Base-by-base conservation (phyloP, 2,113 vertebrate genomes). In the Excalfactoria chinensis region DNA sequence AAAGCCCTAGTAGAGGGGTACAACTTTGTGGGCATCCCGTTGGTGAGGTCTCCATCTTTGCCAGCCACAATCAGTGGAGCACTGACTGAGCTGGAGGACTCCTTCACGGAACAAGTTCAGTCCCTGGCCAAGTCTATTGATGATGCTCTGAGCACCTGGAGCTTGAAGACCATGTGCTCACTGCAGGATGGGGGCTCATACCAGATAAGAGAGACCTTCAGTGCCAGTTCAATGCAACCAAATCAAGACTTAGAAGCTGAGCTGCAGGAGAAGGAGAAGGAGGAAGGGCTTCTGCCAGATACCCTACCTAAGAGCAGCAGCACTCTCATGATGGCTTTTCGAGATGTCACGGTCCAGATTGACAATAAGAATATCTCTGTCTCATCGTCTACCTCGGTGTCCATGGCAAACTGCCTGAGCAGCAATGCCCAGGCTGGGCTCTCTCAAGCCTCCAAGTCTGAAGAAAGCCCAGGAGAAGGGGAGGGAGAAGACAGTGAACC, bases 291-390 rank as follows among this genome's bases (percentile, higher is more conserved):
- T 5, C 80, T 96, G 59, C 75, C 98, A 7, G 97, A 98, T 22
- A 97, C 98, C 46, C 81, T 99, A 74, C 98, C 99, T 26, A 98
- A 98, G 88, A 99, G 98, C 63, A 98, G 98, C 94, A 98, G 99
- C 94, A 99, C 99, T 11, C 98, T 99, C 89, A 99, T 99, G 98
- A 99, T 99, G 99, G 99, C 99, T 84, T 99, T 99, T 97, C 98
- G 99, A 81, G 99, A 99, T 4, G 99, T 99, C 92, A 99, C 99
- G 0, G 99, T 99, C 83, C 99, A 99, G 97, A 99, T 99, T 0
- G 99, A 99, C 97, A 99, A 98, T 97, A 98, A 99, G 93, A 99
- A 99, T 95, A 99, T 99, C 96, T 99, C 98, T 25, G 98, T 99
- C 84, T 99, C 99, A 62, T 99, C 99, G 2, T 98, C 99, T 93